Evolutionary conservation across 2,888 invertebrate genomes (phyloP), one percentile per base, ranked within the genome.

Genomic region (Odontocerum albicorne): DNA sequence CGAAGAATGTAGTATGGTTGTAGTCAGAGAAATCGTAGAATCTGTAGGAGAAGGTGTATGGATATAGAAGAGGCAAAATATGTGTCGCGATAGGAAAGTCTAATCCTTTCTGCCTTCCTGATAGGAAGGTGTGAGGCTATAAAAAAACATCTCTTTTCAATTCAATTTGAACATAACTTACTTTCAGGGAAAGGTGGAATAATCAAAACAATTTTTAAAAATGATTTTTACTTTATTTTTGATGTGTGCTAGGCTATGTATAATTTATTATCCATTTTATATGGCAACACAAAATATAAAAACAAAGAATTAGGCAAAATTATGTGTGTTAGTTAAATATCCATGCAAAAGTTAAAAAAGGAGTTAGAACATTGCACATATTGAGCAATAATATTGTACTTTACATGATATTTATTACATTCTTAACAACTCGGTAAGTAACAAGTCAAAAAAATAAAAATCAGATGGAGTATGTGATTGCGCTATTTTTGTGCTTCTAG

Each of bases 201-300:
- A n/a, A n/a, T n/a, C 17, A 33, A 45, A 33, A 27, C 19, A 45
- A 13, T 33, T 32, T 45, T 20, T 46, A 53, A 43, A 45, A 53
- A 53, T 36, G 36, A 53, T 46, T 22, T 45, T 45, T 33, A 21
- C 40, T 55, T 55, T 50, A 44, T 56, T 56, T 42, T 51, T 35
- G 49, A 46, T 39, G 22, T 50, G 55, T 47, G 47, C 42, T 52
- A 55, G 46, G 55, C 52, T 56, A 59, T 55, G 56, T 52, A 56
- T 44, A 55, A 39, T 54, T 46, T 53, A 43, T 36, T 53, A 42
- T 44, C 55, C 49, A 50, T 33, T 15, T 55, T 55, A 55, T 55
- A 55, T 55, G 55, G 55, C 55, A 55, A 55, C 55, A 55, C 31
- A 55, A 50, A 10, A n/a, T n/a, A n/a, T n/a, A n/a, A 44, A 49